These are phyloP conservation scores for Riparia riparia DNA, from an alignment of 2,113 vertebrate genomes.

Conservation along the genomic window DNA sequence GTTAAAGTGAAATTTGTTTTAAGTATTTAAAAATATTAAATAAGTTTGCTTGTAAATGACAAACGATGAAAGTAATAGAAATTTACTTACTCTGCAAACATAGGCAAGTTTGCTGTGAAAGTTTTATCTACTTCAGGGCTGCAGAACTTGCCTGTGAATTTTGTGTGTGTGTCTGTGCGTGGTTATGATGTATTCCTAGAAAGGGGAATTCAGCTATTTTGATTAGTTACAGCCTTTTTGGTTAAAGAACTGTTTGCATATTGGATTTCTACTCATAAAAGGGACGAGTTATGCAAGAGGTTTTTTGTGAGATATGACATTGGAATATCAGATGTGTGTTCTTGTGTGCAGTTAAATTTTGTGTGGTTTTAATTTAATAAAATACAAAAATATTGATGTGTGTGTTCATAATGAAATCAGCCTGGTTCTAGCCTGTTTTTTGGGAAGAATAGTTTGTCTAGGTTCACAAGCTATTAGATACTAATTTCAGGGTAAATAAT, in stretches of 20 bases:
- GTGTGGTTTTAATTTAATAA: constrained; percentile 70
- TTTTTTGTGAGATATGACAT: constrained; percentile 19
- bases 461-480: neutral
- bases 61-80: constrained; percentile 32
- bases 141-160: constrained; percentile 39
- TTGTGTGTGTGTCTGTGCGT: constrained; percentile 51
- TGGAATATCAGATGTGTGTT: constrained; percentile 40
- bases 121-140: constrained; percentile 31
- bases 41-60: constrained; percentile 61
- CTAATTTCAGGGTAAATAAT: neutral
- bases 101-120: constrained; percentile 21
- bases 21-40: constrained; percentile 59
- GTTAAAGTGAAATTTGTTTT: constrained; percentile 65
- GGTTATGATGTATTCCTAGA: constrained; percentile 42
- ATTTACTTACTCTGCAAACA: constrained; percentile 2
- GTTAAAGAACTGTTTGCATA: constrained; percentile 67
- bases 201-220: constrained; percentile 58
- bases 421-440: neutral
- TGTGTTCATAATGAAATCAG: neutral
- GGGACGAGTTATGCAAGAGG: constrained; percentile 8
- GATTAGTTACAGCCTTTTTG: constrained; percentile 32
- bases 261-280: constrained; percentile 55
- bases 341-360: constrained; percentile 48
- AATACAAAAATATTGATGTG: neutral
- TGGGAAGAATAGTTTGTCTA: neutral